Percentiles rank a stretch among this genome's conserved stretches.
Conservation (phyloP, 2,888 invertebrate species). For the Drosophila monieri region DNA sequence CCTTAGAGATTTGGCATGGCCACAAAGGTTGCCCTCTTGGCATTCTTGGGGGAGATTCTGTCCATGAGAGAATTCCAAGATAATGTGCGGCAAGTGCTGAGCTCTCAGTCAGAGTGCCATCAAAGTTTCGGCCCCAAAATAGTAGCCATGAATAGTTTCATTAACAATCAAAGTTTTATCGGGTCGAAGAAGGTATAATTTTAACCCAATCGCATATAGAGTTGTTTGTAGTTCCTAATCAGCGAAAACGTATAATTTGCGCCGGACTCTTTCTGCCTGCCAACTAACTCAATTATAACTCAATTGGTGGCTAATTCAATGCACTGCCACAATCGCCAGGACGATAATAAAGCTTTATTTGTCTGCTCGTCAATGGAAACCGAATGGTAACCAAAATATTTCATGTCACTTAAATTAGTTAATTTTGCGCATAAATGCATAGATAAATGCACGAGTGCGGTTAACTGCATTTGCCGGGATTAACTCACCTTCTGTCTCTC, state of each 20-base stretch:
- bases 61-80: conserved; percentile 8
- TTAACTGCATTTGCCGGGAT: conserved; percentile 26
- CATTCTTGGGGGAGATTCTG: conserved; percentile 11
- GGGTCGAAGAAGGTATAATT: neutral
- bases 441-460: conserved; percentile 65
- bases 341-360: conserved; percentile 39
- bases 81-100: conserved; percentile 25
- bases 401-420: conserved; percentile 75
- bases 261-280: conserved; percentile 1
- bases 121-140: conserved; percentile 2
- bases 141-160: neutral
- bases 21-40: neutral
- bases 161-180: neutral
- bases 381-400: conserved; percentile 61
- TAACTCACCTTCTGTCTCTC: conserved; percentile 17
- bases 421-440: conserved; percentile 73
- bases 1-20: conserved; percentile 45
- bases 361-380: conserved; percentile 40
- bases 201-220: neutral
- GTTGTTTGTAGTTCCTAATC: conserved; percentile 7
- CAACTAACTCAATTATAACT: conserved; percentile 58
- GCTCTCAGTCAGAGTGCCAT: neutral
- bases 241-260: conserved; percentile 15
- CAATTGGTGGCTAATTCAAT: conserved; percentile 64
- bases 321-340: conserved; percentile 33